phyloP scores from a whole-genome alignment of 2,113 vertebrate species.

The Paramisgurnus dabryanus region DNA sequence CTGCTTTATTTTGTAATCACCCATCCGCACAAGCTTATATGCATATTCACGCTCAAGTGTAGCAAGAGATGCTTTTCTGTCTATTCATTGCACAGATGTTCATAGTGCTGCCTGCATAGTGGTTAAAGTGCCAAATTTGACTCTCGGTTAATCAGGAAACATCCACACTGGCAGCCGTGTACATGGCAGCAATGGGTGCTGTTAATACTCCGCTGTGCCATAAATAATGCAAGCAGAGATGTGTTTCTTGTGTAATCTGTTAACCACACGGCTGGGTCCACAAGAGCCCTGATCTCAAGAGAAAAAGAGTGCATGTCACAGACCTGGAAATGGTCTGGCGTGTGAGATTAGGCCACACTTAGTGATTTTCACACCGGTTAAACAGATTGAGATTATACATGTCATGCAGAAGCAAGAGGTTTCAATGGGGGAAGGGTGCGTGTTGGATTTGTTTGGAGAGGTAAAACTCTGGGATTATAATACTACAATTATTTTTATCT shows the following conservation, averaged over 20 bases:
- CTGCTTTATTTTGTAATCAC: background rate
- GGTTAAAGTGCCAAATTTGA: background rate
- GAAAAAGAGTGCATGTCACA: slow-evolving; percentile 15
- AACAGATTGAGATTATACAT: slow-evolving; percentile 6
- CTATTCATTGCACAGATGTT: slow-evolving; percentile 47
- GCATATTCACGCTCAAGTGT: background rate
- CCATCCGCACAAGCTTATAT: background rate
- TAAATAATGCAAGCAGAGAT: slow-evolving; percentile 64
- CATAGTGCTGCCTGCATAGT: slow-evolving; percentile 21
- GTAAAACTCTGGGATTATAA: slow-evolving; percentile 32
- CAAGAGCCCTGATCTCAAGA: slow-evolving; percentile 20
- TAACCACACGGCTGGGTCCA: slow-evolving; percentile 34
- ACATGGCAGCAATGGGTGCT: slow-evolving; percentile 17
- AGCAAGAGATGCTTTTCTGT: slow-evolving; percentile 25
- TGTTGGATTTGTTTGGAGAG: slow-evolving; percentile 12
- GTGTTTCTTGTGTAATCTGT: slow-evolving; percentile 62
- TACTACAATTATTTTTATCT: slow-evolving; percentile 3
- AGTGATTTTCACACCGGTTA: background rate
- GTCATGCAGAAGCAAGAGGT: background rate
- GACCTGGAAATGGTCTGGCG: background rate
- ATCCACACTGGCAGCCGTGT: background rate
- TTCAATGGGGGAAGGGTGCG: background rate
- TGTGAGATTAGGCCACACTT: background rate
- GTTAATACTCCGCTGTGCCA: slow-evolving; percentile 30
- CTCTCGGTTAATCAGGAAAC: background rate